These are phyloP conservation scores for Mesitornis unicolor DNA, from an alignment of 2,113 vertebrate genomes.

Conservation along the genomic window DNA sequence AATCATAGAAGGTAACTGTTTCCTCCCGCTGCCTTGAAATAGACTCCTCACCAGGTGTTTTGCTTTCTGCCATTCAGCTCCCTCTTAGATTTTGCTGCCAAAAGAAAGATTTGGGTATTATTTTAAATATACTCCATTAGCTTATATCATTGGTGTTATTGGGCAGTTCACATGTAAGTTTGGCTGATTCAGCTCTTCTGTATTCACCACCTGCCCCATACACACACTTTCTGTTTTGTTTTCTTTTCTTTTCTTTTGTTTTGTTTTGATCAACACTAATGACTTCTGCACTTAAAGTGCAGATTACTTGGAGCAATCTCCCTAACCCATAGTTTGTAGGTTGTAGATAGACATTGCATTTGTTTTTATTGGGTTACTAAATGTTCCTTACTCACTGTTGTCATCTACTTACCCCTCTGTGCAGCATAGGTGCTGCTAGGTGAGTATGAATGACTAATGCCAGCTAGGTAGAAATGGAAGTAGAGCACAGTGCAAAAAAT, in stretches of 20 bases:
- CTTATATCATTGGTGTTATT: background rate
- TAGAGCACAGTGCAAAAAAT: background rate
- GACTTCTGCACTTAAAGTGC: background rate
- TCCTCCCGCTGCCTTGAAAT: background rate
- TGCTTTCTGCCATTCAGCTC: background rate
- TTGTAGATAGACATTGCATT: background rate
- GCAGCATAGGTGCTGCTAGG: background rate
- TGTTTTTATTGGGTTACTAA: background rate
- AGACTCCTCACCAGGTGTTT: background rate
- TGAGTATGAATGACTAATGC: background rate
- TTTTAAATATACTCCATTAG: background rate
- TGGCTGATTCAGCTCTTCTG: background rate
- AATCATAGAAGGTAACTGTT: background rate
- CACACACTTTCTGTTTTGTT: background rate
- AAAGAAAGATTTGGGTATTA: background rate
- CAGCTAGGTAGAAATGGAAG: background rate
- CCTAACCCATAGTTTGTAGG: background rate
- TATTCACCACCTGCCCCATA: background rate
- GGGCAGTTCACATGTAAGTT: background rate
- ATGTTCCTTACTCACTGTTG: background rate
- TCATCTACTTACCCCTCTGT: background rate
- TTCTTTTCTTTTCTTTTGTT: background rate
- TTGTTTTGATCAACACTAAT: background rate
- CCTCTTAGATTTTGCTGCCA: background rate
- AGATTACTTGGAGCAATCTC: background rate